A percentile compares a stretch with the other conserved stretches of the same genome.
phyloP scores from a whole-genome alignment of 2,888 invertebrate genomes.

The Chrysomela aeneicollis region DNA sequence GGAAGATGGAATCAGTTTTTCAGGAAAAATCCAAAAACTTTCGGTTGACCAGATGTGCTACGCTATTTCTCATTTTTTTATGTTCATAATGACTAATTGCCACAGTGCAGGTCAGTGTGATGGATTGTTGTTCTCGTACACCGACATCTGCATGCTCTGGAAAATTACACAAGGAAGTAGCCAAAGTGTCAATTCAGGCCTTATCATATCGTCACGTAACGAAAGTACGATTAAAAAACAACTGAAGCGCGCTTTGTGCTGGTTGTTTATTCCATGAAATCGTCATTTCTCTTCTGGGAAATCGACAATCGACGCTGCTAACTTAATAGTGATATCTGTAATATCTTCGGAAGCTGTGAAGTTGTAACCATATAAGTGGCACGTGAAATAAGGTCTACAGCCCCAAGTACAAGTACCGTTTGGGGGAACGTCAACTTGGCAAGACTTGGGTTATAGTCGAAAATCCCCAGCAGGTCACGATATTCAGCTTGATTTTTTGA shows the following conservation, averaged over 20 bases:
- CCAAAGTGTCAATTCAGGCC: slow-evolving; percentile 31
- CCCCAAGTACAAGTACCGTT: neutral
- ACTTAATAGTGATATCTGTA: slow-evolving; percentile 16
- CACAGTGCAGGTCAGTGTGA: neutral
- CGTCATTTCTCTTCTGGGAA: slow-evolving; percentile 37
- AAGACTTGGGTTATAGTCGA: too few relatives aligned
- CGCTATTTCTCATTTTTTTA: too few relatives aligned
- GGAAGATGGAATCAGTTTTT: too few relatives aligned
- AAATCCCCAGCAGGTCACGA: too few relatives aligned
- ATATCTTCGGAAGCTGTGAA: slow-evolving; percentile 20
- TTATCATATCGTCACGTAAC: slow-evolving; percentile 30
- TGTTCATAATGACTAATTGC: neutral
- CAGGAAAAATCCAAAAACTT: too few relatives aligned
- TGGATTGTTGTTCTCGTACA: neutral
- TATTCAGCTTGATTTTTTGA: too few relatives aligned
- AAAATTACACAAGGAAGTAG: slow-evolving; percentile 30
- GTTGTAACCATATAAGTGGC: slow-evolving; percentile 19
- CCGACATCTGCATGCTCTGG: slow-evolving; percentile 11
- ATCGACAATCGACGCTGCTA: slow-evolving; percentile 28
- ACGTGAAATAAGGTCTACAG: slow-evolving; percentile 23
- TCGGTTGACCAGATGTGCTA: too few relatives aligned
- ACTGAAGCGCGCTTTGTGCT: slow-evolving; percentile 22
- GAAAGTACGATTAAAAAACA: slow-evolving; percentile 27
- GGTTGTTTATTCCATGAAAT: slow-evolving; percentile 36
- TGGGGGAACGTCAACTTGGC: neutral